Evolutionary conservation across 2,113 vertebrate genomes (phyloP), one percentile per base, ranked within the genome.

Genomic region (Ceyx cyanopectus): DNA sequence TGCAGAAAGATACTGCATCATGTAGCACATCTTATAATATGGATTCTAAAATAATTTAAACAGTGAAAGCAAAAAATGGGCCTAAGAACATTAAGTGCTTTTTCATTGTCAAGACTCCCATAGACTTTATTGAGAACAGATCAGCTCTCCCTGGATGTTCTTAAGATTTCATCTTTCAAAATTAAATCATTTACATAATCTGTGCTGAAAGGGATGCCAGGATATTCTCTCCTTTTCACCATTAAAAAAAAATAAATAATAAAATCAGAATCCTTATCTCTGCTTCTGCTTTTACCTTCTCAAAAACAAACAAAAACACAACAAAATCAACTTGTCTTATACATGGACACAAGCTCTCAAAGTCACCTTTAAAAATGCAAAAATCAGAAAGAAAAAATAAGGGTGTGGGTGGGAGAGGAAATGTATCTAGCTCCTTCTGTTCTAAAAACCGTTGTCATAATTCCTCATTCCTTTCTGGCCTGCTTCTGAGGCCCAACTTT

Each of bases 71-170:
- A 66, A 5, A 5, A 82, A 70, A 81, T 34, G 69, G 20, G 68
- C 56, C 69, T 13, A n/a, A 30, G 87, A 81, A 90, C 84, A 81
- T 32, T 22, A 74, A 12, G 87, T 84, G 65, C 69, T 54, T 89
- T 68, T 78, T 10, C 87, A 34, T 74, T 74, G 84, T 81, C 87
- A 91, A 83, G 37, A 58, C 76, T 93, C 91, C 76, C 67, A 74
- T 60, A 66, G 90, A n/a, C 32, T 88, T 85, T 17, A 91, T 62
- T 89, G 58, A 45, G 70, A 82, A 81, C 82, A 88, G 45, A 82
- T 3, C 74, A 37, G 53, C 51, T 88, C 68, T 51, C 83, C 60
- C 60, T 78, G 46, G 20, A 5, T 32, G 41, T 66, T 69, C 68
- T 70, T 23, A 11, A 77, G 18, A 80, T 77, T 65, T 32, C 75